Base-by-base conservation (phyloP, 2,888 invertebrate species). In the Octonoba sinensis region DNA sequence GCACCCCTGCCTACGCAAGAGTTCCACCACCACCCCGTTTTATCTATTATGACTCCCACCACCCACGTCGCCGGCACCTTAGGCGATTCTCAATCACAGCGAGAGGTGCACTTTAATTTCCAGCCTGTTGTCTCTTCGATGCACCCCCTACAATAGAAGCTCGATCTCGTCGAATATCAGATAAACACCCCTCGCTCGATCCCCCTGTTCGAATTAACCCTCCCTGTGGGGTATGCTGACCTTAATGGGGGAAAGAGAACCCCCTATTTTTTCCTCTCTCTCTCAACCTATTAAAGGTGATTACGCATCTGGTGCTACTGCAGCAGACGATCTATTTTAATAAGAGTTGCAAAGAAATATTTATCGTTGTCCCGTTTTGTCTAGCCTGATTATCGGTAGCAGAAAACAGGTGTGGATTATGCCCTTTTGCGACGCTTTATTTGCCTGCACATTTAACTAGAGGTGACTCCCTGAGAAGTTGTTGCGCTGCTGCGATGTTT, bases 301-400 rank as follows among this genome's bases (percentile, higher is more conserved):
- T 71, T 71, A 49, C 57, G 36, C 71, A 71, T 66, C 65, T 71
- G 78, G 71, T 22, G 18, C 51, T 20, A n/a, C 75, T 44, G 36
- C 22, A 16, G 8, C 69, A 65, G 47, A 65, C 78, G 51, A 78
- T 78, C 57, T 78, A 78, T 78, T 78, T 72, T 78, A 78, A 78
- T 65, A 77, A 72, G 71, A 71, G 65, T 51, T 72, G 65, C 65
- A 78, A 78, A 78, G 78, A 78, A 78, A 72, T 78, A 78, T 78
- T 71, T 78, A 78, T 71, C 57, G 64, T 46, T 78, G 78, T 78
- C 78, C 47, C 49, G 64, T 59, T 66, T 36, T 24, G 51, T 71
- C 64, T 18, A 51, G 18, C 49, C n/a, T 59, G 71, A 66, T 71
- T 57, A 49, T 51, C 47, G 47, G 22, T 36, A 57, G 65, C 56